Base-by-base conservation (phyloP, 2,888 invertebrate species). In the Pseudeuparius sepicola region DNA sequence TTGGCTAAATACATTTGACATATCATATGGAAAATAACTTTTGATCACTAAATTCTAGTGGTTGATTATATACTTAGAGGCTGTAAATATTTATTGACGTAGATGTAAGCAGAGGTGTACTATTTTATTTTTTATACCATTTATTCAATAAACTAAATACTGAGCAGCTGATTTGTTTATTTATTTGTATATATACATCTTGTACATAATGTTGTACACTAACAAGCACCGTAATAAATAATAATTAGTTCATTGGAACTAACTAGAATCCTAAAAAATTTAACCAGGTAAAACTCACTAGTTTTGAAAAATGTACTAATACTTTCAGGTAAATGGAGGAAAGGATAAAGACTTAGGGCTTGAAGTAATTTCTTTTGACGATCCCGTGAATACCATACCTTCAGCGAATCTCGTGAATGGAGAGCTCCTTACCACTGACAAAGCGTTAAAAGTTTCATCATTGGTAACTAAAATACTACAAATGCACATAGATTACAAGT, bases 281-380 rank as follows among this genome's bases (percentile, higher is more conserved):
- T n/a, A n/a, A n/a, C n/a, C n/a, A n/a, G n/a, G n/a, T n/a, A n/a
- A n/a, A n/a, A n/a, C n/a, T n/a, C n/a, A n/a, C n/a, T n/a, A n/a
- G n/a, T n/a, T n/a, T n/a, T n/a, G n/a, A 20, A n/a, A 20, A 7
- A 20, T n/a, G 20, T 7, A n/a, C 6, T 20, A 20, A 37, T 14
- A 36, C 24, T 42, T 42, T 37, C 53, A 58, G 58, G 55, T 54
- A 25, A 49, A 49, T 42, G 37, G 43, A 24, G 45, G 48, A 39
- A 54, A 51, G 46, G 58, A 59, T 40, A 47, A 46, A 35, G 56
- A 57, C 38, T 48, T 52, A 41, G 62, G 59, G 42, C 47, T 60
- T 40, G 58, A 61, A 45, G 54, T 62, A 43, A 60, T 63, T 49
- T 57, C 58, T 41, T 56, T 63, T 47, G 59, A 62, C 46, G 60